These are phyloP conservation scores for Hirudo medicinalis DNA, from an alignment of 1,140 invertebrate species.

Conservation along the genomic window DNA sequence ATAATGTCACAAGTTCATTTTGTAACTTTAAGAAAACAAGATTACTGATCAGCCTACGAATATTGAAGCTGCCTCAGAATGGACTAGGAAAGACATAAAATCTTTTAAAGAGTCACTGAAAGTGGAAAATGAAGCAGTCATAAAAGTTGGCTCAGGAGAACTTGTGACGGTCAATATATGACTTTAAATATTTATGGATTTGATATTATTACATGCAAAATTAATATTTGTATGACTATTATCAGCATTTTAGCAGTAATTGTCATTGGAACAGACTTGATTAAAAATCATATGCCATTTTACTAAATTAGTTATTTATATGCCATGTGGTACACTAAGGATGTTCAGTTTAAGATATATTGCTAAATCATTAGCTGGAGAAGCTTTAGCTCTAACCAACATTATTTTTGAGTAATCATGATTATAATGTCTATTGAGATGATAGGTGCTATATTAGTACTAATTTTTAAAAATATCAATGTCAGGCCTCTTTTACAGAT, in stretches of 20 bases:
- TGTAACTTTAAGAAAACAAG: too few species aligned
- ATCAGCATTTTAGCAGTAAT: background rate
- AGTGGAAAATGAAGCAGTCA: slow-evolving; percentile 75
- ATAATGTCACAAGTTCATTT: too few species aligned
- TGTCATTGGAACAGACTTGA: background rate
- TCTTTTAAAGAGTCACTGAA: slow-evolving; percentile 75
- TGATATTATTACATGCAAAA: background rate
- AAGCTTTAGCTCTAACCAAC: background rate
- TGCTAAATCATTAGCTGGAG: background rate
- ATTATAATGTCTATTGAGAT: background rate
- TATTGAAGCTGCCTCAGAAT: slow-evolving; percentile 66
- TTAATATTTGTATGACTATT: too few species aligned
- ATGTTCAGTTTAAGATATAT: background rate
- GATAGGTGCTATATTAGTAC: too few species aligned
- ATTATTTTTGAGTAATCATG: background rate
- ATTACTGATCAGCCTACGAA: slow-evolving; percentile 29
- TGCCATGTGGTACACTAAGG: background rate
- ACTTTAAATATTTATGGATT: background rate
- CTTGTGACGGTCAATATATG: slow-evolving; percentile 73
- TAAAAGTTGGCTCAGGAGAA: slow-evolving; percentile 90
- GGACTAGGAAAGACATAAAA: slow-evolving; percentile 79
- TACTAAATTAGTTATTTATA: slow-evolving; percentile 3
- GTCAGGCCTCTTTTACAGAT: slow-evolving; percentile 43
- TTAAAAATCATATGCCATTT: background rate
- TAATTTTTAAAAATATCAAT: too few species aligned